Conservation (phyloP, 2,888 invertebrate genomes). For the Leptinotarsa peninsularis region DNA sequence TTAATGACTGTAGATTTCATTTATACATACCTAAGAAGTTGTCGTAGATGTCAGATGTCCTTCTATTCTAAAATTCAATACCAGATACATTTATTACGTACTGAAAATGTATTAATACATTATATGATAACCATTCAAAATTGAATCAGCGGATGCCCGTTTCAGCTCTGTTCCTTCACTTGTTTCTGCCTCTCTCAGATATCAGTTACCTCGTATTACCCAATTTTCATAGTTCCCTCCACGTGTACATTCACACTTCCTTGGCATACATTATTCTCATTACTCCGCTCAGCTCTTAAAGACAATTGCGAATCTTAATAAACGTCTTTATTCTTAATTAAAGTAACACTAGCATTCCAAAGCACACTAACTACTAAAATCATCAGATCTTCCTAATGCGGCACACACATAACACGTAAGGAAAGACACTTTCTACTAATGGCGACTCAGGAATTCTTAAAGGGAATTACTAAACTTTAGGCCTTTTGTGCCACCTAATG, state of each 20-base stretch:
- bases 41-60: too few relatives aligned
- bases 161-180: not conserved
- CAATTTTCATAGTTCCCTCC: constrained; percentile 18
- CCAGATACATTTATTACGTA: too few relatives aligned
- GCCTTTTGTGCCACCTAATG: constrained; percentile 63
- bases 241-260: constrained; percentile 47
- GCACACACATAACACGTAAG: constrained; percentile 57
- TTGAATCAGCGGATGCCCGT: not conserved
- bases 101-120: too few relatives aligned
- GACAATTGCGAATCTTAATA: constrained; percentile 63
- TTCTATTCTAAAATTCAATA: too few relatives aligned
- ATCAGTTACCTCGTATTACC: not conserved
- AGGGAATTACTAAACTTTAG: constrained; percentile 66
- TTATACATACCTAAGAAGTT: too few relatives aligned
- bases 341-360: constrained; percentile 61
- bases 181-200: not conserved
- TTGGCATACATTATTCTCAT: constrained; percentile 60
- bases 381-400: constrained; percentile 62
- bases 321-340: constrained; percentile 65
- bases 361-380: constrained; percentile 58
- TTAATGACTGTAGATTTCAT: too few relatives aligned
- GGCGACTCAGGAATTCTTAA: constrained; percentile 65
- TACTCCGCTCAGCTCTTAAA: constrained; percentile 60
- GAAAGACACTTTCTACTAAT: constrained; percentile 60
- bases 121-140: not conserved